Evolutionary conservation across 1,140 invertebrate species (phyloP).

Genomic region (Homarus americanus): DNA sequence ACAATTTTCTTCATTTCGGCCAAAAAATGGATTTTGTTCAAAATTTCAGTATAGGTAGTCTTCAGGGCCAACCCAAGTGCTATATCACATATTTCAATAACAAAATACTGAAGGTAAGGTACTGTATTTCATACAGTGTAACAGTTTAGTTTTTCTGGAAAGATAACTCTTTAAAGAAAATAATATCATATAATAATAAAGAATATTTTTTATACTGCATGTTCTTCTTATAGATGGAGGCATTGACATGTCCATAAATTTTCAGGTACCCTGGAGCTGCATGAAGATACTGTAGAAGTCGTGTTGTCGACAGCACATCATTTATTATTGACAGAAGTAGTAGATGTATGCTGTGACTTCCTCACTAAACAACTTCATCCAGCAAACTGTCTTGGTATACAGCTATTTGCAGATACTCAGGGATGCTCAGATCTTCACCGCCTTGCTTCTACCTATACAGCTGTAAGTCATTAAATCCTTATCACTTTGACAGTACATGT

Average conservation of each 20-base stretch:
- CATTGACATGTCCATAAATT: neutral
- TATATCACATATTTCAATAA: too few relatives aligned
- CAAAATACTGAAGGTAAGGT: too few relatives aligned
- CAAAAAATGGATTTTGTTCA: too few relatives aligned
- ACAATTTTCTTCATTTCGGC: too few relatives aligned
- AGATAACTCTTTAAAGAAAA: too few relatives aligned
- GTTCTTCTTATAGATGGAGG: neutral
- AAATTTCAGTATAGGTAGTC: too few relatives aligned
- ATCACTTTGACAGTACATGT: too few relatives aligned
- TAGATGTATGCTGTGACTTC: conserved; percentile 93
- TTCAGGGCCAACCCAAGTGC: too few relatives aligned
- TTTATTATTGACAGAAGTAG: conserved; percentile 91
- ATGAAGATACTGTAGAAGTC: conserved; percentile 86
- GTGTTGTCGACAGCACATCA: conserved; percentile 91
- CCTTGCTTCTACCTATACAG: conserved; percentile 88
- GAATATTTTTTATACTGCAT: neutral
- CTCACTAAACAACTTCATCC: conserved; percentile 94
- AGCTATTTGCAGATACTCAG: conserved; percentile 94
- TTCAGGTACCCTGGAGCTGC: conserved; percentile 81
- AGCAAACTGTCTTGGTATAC: conserved; percentile 95
- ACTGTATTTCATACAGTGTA: too few relatives aligned
- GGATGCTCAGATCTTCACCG: conserved; percentile 88
- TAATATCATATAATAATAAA: too few relatives aligned
- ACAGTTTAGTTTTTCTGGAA: too few relatives aligned
- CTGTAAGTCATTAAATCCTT: conserved; percentile 76